A percentile compares a stretch with the other conserved stretches of the same genome.
Evolutionary conservation across 1,140 invertebrate genomes (phyloP).

Genomic region (Chrysopa pallens): DNA sequence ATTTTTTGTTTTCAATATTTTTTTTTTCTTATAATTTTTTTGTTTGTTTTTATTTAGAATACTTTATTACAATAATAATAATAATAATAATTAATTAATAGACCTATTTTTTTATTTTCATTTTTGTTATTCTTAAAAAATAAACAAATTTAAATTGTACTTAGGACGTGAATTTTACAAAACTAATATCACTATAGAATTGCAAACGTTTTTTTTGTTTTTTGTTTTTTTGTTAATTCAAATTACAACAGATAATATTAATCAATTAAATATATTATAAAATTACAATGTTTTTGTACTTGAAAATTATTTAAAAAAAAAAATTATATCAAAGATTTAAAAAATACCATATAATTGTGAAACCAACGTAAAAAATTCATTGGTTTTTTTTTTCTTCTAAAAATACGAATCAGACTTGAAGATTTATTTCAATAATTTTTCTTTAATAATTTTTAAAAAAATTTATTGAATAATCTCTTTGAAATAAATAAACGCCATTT

Average conservation of each 20-base stretch:
- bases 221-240: no score
- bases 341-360: no score
- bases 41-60: background rate
- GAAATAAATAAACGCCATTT: background rate
- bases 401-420: no score
- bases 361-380: no score
- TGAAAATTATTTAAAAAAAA: background rate
- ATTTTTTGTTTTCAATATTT: background rate
- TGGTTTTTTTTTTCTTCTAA: no score
- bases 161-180: slow-evolving; percentile 9
- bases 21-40: no score
- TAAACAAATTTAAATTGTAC: slow-evolving; percentile 14
- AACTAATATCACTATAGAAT: slow-evolving; percentile 12
- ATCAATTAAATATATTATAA: background rate
- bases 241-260: background rate
- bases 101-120: no score
- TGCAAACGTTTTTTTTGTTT: background rate
- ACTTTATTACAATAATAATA: background rate
- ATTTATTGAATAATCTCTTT: no score
- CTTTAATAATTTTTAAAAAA: no score
- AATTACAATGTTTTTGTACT: background rate
- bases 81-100: no score
- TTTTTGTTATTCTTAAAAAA: no score
- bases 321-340: background rate
- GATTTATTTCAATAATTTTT: no score